Evolutionary conservation across 1,140 invertebrate genomes (phyloP), one percentile per base, ranked within the genome.

Genomic region (Trichonephila inaurata): DNA sequence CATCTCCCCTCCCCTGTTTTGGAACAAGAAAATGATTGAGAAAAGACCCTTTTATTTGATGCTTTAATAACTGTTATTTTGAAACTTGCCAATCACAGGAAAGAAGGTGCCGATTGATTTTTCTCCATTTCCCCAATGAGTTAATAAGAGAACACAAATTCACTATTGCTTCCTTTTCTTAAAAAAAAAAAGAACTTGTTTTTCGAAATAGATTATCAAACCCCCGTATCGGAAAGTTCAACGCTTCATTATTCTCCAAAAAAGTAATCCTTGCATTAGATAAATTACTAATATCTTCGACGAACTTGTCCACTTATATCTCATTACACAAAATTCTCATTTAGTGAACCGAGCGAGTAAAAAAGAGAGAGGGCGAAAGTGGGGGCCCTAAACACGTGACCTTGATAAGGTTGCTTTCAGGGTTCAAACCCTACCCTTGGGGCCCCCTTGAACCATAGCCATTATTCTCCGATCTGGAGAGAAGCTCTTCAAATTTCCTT

Each of bases 301-400:
- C 33, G 40, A n/a, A 72, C 69, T 61, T 77, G 18, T 60, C 28
- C 89, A 91, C 60, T 91, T 91, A 91, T 61, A 77, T 82, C 69
- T 82, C 72, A 91, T 91, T 91, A 82, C 28, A 28, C 24, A 64
- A 91, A 91, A 91, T n/a, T 91, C 89, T 60, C 24, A 61, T 72
- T 24, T 81, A 19, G 61, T 21, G 33, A 16, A 44, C 58, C 64
- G 62, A 77, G 7, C 51, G 51, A 51, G 51, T 51, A 12, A 89
- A 51, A 89, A 66, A 72, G 24, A 81, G 69, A 69, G 40, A 81
- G 69, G 72, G n/a, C 72, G 21, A 28, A 19, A 82, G 18, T 14
- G 61, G 33, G 69, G 89, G 51, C 16, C 90, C 40, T 21, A 58
- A 1, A 81, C 44, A 58, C 33, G n/a, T 60, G 66, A 87, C 91